phyloP scores from a whole-genome alignment of 2,888 invertebrate species.

The Aphidius colemani region DNA sequence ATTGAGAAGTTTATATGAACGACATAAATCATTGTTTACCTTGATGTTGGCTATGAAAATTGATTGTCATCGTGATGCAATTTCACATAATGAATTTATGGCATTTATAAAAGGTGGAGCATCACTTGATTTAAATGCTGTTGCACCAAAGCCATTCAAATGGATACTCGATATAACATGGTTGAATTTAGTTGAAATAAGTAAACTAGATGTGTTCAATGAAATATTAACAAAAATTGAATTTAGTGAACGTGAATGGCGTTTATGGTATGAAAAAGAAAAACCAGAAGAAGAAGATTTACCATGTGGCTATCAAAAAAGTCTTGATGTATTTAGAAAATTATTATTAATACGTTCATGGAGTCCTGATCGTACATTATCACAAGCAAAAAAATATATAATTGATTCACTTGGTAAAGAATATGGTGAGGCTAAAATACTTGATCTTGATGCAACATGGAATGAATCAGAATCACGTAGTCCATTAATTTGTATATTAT shows the following conservation, averaged over 20 bases:
- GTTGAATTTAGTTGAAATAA: constrained; percentile 93
- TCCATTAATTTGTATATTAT: constrained; percentile 89
- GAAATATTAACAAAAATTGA: constrained; percentile 84
- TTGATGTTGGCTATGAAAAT: constrained; percentile 95
- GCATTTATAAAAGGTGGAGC: constrained; percentile 96
- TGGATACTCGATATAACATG: constrained; percentile 97
- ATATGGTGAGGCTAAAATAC: constrained; percentile 89
- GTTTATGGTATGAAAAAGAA: constrained; percentile 88
- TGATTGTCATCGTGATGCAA: constrained; percentile 79
- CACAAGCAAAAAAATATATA: constrained; percentile 90
- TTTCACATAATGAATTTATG: constrained; percentile 90
- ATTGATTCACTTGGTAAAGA: constrained; percentile 86
- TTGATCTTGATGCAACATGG: constrained; percentile 91
- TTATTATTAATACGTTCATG: constrained; percentile 85
- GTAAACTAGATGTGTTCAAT: constrained; percentile 78
- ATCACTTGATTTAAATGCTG: constrained; percentile 90
- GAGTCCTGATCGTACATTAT: constrained; percentile 93
- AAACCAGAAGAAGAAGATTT: constrained; percentile 90
- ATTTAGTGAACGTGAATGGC: constrained; percentile 86
- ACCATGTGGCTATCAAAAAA: constrained; percentile 86
- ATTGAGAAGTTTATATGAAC: constrained; percentile 88
- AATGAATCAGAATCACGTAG: constrained; percentile 85
- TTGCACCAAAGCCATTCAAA: constrained; percentile 87
- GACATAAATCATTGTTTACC: constrained; percentile 91
- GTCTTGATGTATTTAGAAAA: constrained; percentile 87